Percentiles rank a stretch among this genome's conserved stretches.
These are phyloP conservation scores for Solea senegalensis DNA, from an alignment of 2,113 vertebrate species.

Conservation along the genomic window DNA sequence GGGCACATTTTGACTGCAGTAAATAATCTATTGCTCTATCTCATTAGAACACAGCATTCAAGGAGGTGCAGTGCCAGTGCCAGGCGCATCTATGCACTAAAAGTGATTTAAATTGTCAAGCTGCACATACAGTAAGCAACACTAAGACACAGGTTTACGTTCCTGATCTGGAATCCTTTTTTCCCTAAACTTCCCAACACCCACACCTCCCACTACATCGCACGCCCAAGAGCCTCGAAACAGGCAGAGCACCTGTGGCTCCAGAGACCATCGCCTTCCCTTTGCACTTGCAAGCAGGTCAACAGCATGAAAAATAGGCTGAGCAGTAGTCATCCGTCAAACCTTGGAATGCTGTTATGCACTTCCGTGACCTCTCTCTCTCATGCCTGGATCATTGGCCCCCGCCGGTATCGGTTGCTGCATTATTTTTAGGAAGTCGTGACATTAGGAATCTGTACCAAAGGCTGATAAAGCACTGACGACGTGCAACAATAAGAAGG, in stretches of 20 bases:
- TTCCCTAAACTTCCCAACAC: slow-evolving; percentile 15
- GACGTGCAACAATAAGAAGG: slow-evolving; percentile 16
- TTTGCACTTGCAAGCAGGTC: slow-evolving; percentile 39
- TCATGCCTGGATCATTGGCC: slow-evolving; percentile 31
- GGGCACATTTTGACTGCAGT: neutral
- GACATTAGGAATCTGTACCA: slow-evolving; percentile 7
- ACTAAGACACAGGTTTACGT: neutral
- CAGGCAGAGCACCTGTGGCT: slow-evolving; percentile 64
- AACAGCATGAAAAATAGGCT: slow-evolving; percentile 65
- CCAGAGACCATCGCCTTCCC: slow-evolving; percentile 11
- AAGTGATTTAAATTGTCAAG: neutral
- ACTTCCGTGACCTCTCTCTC: slow-evolving; percentile 45
- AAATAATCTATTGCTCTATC: neutral
- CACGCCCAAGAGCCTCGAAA: slow-evolving; percentile 29
- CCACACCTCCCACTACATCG: slow-evolving; percentile 10
- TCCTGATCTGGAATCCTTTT: neutral
- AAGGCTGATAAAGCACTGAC: neutral
- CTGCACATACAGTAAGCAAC: neutral
- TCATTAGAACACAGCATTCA: neutral
- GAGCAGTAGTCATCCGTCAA: slow-evolving; percentile 67
- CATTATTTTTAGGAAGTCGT: slow-evolving; percentile 53
- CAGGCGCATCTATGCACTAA: no score
- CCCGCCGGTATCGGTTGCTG: slow-evolving; percentile 42
- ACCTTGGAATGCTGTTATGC: slow-evolving; percentile 63
- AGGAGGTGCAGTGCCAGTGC: no score